These are phyloP conservation scores for Subanguina moxae DNA, from an alignment of 1,140 invertebrate genomes.

Conservation along the genomic window DNA sequence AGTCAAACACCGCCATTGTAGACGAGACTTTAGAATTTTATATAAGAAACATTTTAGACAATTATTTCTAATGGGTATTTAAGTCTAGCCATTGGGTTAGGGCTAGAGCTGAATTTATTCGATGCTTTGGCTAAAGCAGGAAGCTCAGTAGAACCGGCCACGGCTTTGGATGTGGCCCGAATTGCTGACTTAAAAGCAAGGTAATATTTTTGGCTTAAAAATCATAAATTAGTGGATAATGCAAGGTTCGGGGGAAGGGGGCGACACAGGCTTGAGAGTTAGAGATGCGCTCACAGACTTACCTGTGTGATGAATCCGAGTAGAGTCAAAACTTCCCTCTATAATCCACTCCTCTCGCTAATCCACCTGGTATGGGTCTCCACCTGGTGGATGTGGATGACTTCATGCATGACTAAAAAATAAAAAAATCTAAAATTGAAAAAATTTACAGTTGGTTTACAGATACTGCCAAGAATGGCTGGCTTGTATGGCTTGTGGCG, in stretches of 20 bases:
- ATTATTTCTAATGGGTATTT: conserved; percentile 11
- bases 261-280: too few species aligned
- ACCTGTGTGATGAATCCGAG: too few species aligned
- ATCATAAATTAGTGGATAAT: not conserved
- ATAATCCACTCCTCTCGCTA: too few species aligned
- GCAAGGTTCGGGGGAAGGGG: not conserved
- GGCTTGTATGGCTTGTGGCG: conserved; percentile 32
- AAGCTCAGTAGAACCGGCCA: conserved; percentile 7
- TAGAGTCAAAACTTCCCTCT: too few species aligned
- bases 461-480: conserved; percentile 19
- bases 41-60: not conserved
- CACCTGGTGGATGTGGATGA: too few species aligned
- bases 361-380: too few species aligned
- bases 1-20: too few species aligned
- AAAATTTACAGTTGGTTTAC: not conserved
- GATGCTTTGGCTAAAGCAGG: conserved; percentile 14
- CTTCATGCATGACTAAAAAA: too few species aligned
- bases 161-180: conserved; percentile 10
- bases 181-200: conserved; percentile 16
- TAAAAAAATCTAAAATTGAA: too few species aligned
- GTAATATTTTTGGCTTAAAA: not conserved
- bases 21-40: not conserved
- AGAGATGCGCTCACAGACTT: too few species aligned
- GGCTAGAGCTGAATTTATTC: conserved; percentile 13
- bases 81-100: conserved; percentile 12